phyloP scores from a whole-genome alignment of 2,888 invertebrate genomes.

The Mesodorylaimus sp. region DNA sequence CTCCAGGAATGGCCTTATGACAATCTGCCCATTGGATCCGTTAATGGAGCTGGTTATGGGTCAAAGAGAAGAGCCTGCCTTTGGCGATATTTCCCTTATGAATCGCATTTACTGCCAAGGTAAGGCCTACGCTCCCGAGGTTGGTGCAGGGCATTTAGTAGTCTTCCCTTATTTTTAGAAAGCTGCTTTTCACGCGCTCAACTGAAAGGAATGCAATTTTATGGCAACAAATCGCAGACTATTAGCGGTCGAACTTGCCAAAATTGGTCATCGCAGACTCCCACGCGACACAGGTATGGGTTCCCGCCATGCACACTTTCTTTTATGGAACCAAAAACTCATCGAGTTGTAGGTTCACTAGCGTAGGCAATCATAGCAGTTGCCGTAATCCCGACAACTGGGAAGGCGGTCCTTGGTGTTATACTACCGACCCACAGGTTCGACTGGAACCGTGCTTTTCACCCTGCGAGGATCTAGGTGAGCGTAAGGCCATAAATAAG shows the following conservation, averaged over 20 bases:
- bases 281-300: background rate
- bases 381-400: slow-evolving; percentile 8
- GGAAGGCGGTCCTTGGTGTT: slow-evolving; percentile 9
- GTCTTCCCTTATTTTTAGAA: slow-evolving; percentile 1
- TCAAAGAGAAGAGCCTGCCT: slow-evolving; percentile 10
- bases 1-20: slow-evolving; percentile 1
- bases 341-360: slow-evolving; percentile 4
- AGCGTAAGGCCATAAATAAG: background rate
- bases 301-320: background rate
- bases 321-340: background rate
- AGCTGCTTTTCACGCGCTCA: slow-evolving; percentile 2
- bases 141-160: background rate
- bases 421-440: slow-evolving; percentile 1
- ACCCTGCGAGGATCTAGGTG: slow-evolving; percentile 7
- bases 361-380: slow-evolving; percentile 3
- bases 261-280: background rate
- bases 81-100: slow-evolving; percentile 8
- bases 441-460: slow-evolving; percentile 10
- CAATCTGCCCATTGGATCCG: slow-evolving; percentile 10
- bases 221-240: slow-evolving; percentile 5
- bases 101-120: slow-evolving; percentile 9
- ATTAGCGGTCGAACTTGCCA: slow-evolving; percentile 2
- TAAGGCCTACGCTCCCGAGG: background rate
- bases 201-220: background rate
- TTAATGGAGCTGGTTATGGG: slow-evolving; percentile 9